Evolutionary conservation across 2,888 invertebrate species (phyloP).

Genomic region (Drosophila monieri): DNA sequence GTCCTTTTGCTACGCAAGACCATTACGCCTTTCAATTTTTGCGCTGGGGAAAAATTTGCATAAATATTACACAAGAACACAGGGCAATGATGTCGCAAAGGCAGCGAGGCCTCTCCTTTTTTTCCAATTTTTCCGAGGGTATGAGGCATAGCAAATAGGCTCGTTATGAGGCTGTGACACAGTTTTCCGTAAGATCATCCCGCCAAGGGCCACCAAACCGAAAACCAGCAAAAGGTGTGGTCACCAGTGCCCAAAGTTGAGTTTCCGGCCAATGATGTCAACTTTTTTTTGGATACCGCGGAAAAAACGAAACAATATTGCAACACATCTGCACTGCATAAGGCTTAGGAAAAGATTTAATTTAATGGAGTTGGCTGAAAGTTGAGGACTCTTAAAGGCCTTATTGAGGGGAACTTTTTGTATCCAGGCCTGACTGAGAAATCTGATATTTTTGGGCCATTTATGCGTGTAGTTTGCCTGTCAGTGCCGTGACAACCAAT

Average conservation of each 20-base stretch:
- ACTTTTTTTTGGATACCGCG: slow-evolving; percentile 21
- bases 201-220: slow-evolving; percentile 20
- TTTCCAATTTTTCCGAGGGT: slow-evolving; percentile 23
- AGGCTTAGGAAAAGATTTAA: slow-evolving; percentile 13
- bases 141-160: slow-evolving; percentile 72
- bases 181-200: slow-evolving; percentile 52
- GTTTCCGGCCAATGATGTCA: slow-evolving; percentile 55
- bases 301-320: slow-evolving; percentile 1
- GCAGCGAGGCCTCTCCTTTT: slow-evolving; percentile 26
- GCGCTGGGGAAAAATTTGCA: slow-evolving; percentile 60
- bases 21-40: slow-evolving; percentile 76
- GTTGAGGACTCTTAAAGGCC: slow-evolving; percentile 12
- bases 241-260: slow-evolving; percentile 42
- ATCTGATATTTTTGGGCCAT: slow-evolving; percentile 24
- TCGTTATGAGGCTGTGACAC: slow-evolving; percentile 59
- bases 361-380: slow-evolving; percentile 23
- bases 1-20: slow-evolving; percentile 47
- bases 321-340: slow-evolving; percentile 21
- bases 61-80: slow-evolving; percentile 67
- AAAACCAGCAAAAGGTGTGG: slow-evolving; percentile 66
- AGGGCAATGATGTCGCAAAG: slow-evolving; percentile 20
- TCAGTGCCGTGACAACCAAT: slow-evolving; percentile 36
- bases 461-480: slow-evolving; percentile 32
- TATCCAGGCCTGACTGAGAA: neutral
- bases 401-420: neutral